These are phyloP conservation scores for Frieseomelitta varia DNA, from an alignment of 1,140 invertebrate genomes.

Conservation along the genomic window DNA sequence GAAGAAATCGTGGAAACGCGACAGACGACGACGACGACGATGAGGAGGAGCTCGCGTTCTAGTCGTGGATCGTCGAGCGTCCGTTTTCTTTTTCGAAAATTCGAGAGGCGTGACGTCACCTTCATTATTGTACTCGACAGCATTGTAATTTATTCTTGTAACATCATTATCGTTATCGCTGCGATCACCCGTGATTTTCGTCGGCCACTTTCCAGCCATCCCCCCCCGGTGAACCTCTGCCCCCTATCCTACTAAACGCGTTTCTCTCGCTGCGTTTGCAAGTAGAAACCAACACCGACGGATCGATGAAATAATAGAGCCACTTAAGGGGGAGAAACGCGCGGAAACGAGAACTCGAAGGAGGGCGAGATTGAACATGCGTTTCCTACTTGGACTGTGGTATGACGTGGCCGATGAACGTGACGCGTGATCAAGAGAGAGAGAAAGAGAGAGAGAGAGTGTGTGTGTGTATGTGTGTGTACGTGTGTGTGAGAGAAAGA, in stretches of 20 bases:
- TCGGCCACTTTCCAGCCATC: conserved; percentile 27
- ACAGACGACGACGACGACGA: background rate
- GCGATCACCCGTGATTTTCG: conserved; percentile 65
- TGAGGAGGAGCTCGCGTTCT: conserved; percentile 32
- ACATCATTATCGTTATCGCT: conserved; percentile 71
- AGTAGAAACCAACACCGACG: no score
- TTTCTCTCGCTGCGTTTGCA: background rate
- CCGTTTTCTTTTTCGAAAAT: conserved; percentile 29
- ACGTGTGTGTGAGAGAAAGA: no score
- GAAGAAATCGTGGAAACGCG: background rate
- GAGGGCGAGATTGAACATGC: background rate
- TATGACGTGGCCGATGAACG: conserved; percentile 72
- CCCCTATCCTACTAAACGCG: background rate
- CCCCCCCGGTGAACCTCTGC: no score
- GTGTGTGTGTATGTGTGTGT: background rate
- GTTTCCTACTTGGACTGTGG: conserved; percentile 1
- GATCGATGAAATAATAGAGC: background rate
- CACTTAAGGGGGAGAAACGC: background rate
- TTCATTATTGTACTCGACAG: conserved; percentile 57
- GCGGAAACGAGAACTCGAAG: background rate
- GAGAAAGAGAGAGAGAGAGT: no score
- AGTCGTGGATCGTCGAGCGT: background rate
- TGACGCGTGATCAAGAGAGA: conserved; percentile 34
- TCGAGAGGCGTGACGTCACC: conserved; percentile 56
- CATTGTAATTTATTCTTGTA: conserved; percentile 72